A percentile compares a stretch with the other conserved stretches of the same genome.
These are phyloP conservation scores for Stegophylla sp. DNA, from an alignment of 2,888 invertebrate genomes.

Conservation along the genomic window DNA sequence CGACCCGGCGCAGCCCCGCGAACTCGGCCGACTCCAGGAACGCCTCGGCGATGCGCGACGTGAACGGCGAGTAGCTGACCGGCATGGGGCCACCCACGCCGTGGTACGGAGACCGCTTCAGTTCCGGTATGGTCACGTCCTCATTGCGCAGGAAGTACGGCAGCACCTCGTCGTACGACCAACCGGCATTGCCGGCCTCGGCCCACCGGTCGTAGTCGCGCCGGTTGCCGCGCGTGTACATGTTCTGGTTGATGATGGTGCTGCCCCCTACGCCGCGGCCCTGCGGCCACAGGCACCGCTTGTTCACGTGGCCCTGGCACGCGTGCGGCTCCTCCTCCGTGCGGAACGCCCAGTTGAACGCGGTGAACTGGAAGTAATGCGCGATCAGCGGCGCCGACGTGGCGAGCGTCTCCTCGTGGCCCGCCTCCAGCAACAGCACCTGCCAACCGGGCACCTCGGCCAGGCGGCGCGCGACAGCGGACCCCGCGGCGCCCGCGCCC, in stretches of 20 bases:
- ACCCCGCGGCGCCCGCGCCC: slow-evolving; percentile 88
- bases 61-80: slow-evolving; percentile 81
- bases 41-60: slow-evolving; percentile 78
- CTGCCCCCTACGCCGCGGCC: slow-evolving; percentile 79
- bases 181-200: slow-evolving; percentile 80
- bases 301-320: slow-evolving; percentile 87
- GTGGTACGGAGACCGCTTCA: slow-evolving; percentile 78
- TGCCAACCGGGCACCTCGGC: slow-evolving; percentile 84
- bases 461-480: slow-evolving; percentile 83
- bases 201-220: slow-evolving; percentile 90
- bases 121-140: slow-evolving; percentile 82
- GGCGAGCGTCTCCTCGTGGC: slow-evolving; percentile 84
- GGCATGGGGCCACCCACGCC: slow-evolving; percentile 79
- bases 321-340: slow-evolving; percentile 77
- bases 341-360: slow-evolving; percentile 87
- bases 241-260: slow-evolving; percentile 84
- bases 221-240: slow-evolving; percentile 86
- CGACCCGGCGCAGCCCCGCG: slow-evolving; percentile 79
- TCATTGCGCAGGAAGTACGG: slow-evolving; percentile 88
- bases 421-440: slow-evolving; percentile 81
- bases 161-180: slow-evolving; percentile 82
- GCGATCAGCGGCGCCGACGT: slow-evolving; percentile 86
- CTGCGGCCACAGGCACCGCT: slow-evolving; percentile 88
- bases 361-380: slow-evolving; percentile 81
- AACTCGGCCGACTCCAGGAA: slow-evolving; percentile 83